phyloP scores from a whole-genome alignment of 2,113 vertebrate species.

The Octodon degus region DNA sequence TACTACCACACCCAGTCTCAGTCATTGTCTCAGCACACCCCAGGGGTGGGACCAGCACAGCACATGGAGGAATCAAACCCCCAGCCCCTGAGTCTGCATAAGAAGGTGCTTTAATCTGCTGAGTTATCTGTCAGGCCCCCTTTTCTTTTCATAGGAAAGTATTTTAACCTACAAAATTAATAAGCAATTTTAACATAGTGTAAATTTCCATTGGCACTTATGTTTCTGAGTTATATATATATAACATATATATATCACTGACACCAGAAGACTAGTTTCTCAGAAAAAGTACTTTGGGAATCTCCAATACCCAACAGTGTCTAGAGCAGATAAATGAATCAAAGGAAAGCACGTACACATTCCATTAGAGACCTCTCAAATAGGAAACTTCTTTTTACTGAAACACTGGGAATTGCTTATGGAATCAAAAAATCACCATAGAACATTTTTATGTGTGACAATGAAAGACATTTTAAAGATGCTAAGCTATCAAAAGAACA shows the following conservation, averaged over 20 bases:
- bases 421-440: neutral
- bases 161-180: neutral
- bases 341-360: neutral
- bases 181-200: neutral
- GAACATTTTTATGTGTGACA: constrained; percentile 21
- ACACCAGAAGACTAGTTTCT: neutral
- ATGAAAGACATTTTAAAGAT: constrained; percentile 55
- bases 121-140: no score
- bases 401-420: neutral
- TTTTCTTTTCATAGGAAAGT: neutral
- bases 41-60: no score
- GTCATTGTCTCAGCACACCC: no score
- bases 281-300: neutral
- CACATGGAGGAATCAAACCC: no score
- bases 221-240: neutral
- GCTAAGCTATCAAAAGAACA: constrained; percentile 34
- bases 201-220: neutral
- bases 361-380: neutral
- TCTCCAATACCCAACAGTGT: neutral
- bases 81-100: no score
- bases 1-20: no score
- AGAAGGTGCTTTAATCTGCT: no score
- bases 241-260: neutral
- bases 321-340: constrained; percentile 2
- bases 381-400: neutral